phyloP scores from a whole-genome alignment of 2,888 invertebrate species.

The Eurytoma californica region DNA sequence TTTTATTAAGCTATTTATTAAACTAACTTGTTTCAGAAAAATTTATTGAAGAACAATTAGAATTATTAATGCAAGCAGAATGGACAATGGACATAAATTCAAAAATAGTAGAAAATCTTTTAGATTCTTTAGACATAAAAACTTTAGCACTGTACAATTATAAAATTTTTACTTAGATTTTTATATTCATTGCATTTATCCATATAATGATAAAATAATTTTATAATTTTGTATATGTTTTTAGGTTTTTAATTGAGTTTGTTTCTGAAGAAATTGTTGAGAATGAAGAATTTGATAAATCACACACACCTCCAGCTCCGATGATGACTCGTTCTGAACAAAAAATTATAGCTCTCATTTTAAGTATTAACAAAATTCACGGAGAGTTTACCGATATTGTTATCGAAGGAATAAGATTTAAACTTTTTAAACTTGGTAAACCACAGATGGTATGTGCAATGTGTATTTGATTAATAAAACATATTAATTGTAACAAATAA shows the following conservation, averaged over 20 bases:
- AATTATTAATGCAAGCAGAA: conserved; percentile 57
- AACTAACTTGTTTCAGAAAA: conserved; percentile 58
- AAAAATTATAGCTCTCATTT: conserved; percentile 72
- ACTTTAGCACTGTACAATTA: conserved; percentile 63
- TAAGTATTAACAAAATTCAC: conserved; percentile 66
- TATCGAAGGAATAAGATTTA: conserved; percentile 64
- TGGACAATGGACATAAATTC: conserved; percentile 64
- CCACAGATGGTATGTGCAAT: conserved; percentile 52
- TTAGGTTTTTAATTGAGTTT: conserved; percentile 65
- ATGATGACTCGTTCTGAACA: conserved; percentile 74
- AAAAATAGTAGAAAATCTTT: conserved; percentile 61
- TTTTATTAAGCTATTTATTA: conserved; percentile 5
- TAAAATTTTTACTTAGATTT: conserved; percentile 12
- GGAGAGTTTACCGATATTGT: conserved; percentile 62
- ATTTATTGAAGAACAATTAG: conserved; percentile 62
- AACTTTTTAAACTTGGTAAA: conserved; percentile 62
- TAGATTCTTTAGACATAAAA: conserved; percentile 54
- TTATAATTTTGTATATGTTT: conserved; percentile 41
- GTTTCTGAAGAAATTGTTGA: conserved; percentile 57
- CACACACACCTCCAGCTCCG: conserved; percentile 75
- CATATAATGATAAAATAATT: not conserved
- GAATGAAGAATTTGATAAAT: conserved; percentile 68
- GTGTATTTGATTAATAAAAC: conserved; percentile 13
- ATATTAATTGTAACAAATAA: conserved; percentile 32
- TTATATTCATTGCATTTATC: not conserved